Base-by-base conservation (phyloP, 2,888 invertebrate genomes). In the Ischnura elegans region DNA sequence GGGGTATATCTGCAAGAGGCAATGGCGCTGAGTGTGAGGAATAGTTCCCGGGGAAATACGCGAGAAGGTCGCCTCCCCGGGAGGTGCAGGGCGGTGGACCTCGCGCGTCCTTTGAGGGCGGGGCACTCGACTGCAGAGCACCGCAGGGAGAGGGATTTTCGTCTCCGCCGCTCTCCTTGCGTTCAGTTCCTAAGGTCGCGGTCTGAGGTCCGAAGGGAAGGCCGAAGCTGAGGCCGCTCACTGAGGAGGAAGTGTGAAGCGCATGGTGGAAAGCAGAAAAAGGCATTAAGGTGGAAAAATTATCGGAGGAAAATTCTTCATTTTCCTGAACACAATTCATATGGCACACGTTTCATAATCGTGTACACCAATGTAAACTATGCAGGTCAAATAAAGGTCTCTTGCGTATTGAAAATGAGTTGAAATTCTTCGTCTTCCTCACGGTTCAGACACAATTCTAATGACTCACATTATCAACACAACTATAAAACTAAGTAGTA, bases 131-230 rank as follows among this genome's bases (percentile, higher is more conserved):
- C 3, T 8, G 0, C 10, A 10, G 36, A 29, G 76, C 29, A 36
- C 76, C 29, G 36, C 76, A 29, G 36, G 13, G 25, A 2, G 25
- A 21, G 25, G 25, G 61, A 16, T 13, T 13, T 36, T 36, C 76
- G 29, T 36, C 76, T 13, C 5, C 66, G 66, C 66, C 13, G 36
- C n/a, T 61, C 76, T 29, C 76, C 76, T 76, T 36, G 29, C 13
- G 76, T 76, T 29, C 66, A n/a, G 66, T 36, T 36, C 76, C 36
- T 6, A n/a, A 76, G 76, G 76, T 76, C 76, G 76, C 76, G 76
- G 76, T 76, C 19, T 76, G 76, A 36, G 3, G 76, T 36, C 76
- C 29, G 76, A 36, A 21, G 29, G 76, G 36, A 76, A 76, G 76
- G 76, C 76, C 76, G 36, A 3, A 36, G 29, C 55, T 5, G 55